Percentiles rank a stretch among this genome's conserved stretches.
These are phyloP conservation scores for Drosophila conformis DNA, from an alignment of 2,888 invertebrate species.

Conservation along the genomic window DNA sequence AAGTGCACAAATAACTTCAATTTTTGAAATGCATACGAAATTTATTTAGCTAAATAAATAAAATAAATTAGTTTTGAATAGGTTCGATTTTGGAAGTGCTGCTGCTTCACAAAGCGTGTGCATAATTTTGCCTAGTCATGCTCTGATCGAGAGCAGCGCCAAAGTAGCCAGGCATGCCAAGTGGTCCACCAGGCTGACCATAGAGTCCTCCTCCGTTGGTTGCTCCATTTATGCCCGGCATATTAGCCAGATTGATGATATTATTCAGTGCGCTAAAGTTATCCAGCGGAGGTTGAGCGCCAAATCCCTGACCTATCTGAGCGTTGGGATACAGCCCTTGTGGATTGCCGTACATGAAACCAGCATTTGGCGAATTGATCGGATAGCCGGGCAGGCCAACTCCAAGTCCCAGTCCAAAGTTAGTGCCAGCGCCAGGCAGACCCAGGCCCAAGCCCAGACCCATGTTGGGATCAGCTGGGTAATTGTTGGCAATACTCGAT, in stretches of 20 bases:
- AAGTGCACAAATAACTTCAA: constrained; percentile 31
- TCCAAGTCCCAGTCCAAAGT: constrained; percentile 12
- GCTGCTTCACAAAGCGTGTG: constrained; percentile 39
- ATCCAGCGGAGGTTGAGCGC: constrained; percentile 50
- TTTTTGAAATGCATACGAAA: constrained; percentile 28
- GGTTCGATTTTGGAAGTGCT: not conserved
- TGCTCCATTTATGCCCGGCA: constrained; percentile 48
- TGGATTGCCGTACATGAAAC: constrained; percentile 52
- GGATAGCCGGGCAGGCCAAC: constrained; percentile 31
- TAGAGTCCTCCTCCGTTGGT: constrained; percentile 37
- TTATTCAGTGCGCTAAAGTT: constrained; percentile 53
- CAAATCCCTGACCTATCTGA: constrained; percentile 55
- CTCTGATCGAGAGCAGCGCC: constrained; percentile 27
- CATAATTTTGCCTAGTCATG: constrained; percentile 54
- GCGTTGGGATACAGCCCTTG: constrained; percentile 32
- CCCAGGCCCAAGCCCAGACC: constrained; percentile 26
- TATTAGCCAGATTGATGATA: constrained; percentile 62
- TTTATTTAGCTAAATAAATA: constrained; percentile 71
- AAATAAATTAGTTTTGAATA: constrained; percentile 58
- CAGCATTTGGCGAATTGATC: constrained; percentile 14
- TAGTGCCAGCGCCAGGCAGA: constrained; percentile 2
- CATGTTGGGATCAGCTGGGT: constrained; percentile 50
- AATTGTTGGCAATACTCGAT: constrained; percentile 52
- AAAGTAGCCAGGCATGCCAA: constrained; percentile 32
- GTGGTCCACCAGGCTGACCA: constrained; percentile 17